Conservation (phyloP, 1,140 invertebrate genomes). For the Nephotettix cincticeps region DNA sequence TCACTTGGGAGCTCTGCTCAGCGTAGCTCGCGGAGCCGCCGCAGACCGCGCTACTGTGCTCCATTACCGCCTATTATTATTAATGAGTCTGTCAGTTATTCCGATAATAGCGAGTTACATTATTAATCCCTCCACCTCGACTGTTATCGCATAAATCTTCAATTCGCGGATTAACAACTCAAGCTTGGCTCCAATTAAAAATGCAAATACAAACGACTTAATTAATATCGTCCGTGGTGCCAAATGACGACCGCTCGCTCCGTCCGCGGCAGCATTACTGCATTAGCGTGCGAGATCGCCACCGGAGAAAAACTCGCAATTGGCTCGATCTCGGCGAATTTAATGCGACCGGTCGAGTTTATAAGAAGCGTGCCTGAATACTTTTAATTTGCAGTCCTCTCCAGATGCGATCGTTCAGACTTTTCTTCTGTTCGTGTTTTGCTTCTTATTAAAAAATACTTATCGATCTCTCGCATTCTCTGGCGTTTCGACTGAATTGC, state of each 20-base stretch:
- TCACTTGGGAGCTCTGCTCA: no score
- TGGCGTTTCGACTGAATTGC: no score
- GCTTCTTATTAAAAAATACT: no score
- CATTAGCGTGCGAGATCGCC: background rate
- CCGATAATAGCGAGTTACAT: constrained; percentile 5
- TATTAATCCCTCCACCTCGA: background rate
- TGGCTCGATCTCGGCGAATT: background rate
- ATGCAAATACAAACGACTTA: background rate
- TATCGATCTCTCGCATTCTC: no score
- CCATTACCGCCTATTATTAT: constrained; percentile 12
- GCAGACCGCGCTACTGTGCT: background rate
- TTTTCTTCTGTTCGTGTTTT: background rate
- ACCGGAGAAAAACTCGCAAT: background rate
- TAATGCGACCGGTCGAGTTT: background rate
- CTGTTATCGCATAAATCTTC: background rate
- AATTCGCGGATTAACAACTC: constrained; percentile 8
- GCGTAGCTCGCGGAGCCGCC: background rate
- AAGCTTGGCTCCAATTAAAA: background rate
- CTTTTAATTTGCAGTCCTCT: constrained; percentile 1
- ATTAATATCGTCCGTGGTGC: constrained; percentile 4
- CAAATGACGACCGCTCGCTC: background rate
- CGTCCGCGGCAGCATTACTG: no score
- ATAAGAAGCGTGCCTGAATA: background rate
- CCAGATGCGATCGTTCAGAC: background rate
- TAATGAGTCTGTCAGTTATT: constrained; percentile 8